Percentiles rank a stretch among this genome's conserved stretches.
phyloP scores from a whole-genome alignment of 2,113 vertebrate genomes.

The Agapornis roseicollis region DNA sequence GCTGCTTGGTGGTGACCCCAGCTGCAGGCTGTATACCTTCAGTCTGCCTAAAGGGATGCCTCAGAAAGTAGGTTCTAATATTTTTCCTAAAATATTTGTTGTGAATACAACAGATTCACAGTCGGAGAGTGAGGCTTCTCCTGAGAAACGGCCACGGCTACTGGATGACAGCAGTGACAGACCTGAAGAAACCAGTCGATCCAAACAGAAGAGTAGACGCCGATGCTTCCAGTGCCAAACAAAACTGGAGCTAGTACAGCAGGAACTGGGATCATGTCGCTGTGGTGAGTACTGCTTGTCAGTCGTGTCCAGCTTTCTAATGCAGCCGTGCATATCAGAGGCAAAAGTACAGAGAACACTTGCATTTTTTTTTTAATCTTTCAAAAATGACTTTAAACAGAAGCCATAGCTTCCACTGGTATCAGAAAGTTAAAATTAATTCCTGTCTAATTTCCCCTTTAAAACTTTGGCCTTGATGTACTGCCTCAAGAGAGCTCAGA shows the following conservation, averaged over 20 bases:
- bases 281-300: conserved; percentile 83
- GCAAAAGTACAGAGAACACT: background rate
- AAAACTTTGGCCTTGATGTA: background rate
- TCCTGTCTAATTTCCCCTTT: background rate
- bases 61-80: conserved; percentile 40
- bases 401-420: background rate
- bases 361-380: background rate
- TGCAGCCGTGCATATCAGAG: accelerated
- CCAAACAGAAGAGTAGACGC: conserved; percentile 94
- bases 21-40: conserved; percentile 7
- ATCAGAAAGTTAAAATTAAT: conserved; percentile 8
- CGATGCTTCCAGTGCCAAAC: conserved; percentile 98
- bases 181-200: conserved; percentile 81
- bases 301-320: background rate
- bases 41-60: conserved; percentile 3
- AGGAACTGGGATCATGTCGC: conserved; percentile 96
- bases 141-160: conserved; percentile 89
- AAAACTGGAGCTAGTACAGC: conserved; percentile 98
- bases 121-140: conserved; percentile 89
- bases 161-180: conserved; percentile 79
- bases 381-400: background rate
- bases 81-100: conserved; percentile 64
- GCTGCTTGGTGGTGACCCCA: background rate
- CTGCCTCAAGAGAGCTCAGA: background rate
- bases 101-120: conserved; percentile 83